Conservation (phyloP, 2,113 vertebrate species). For the Oreamnos americanus region DNA sequence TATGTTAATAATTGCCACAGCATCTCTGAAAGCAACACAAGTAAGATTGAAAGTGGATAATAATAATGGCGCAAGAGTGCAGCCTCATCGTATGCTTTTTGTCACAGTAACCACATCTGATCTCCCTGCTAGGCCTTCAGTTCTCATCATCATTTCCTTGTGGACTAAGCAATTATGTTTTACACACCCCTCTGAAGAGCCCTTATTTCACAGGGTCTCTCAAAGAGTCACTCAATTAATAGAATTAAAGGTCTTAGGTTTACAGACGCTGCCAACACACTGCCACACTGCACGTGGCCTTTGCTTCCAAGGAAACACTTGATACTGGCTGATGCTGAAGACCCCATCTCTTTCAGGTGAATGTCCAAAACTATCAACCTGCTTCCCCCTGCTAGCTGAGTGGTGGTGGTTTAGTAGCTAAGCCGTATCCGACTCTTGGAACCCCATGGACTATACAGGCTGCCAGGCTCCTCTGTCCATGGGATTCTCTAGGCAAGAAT, state of each 20-base stretch:
- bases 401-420: not conserved
- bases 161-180: not conserved
- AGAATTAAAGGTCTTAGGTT: not conserved
- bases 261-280: not conserved
- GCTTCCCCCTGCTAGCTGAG: not conserved
- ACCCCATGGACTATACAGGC: not conserved
- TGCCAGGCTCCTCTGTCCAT: not conserved
- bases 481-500: not conserved
- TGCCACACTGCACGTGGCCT: not conserved
- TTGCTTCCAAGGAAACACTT: not conserved
- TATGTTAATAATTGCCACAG: not conserved
- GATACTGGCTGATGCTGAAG: not conserved
- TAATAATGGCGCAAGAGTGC: not conserved
- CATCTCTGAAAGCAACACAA: not conserved
- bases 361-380: not conserved
- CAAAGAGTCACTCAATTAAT: not conserved
- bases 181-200: constrained; percentile 10
- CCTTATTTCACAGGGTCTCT: not conserved
- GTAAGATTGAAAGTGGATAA: not conserved
- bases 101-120: not conserved
- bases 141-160: not conserved
- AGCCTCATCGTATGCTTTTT: not conserved
- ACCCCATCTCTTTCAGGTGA: not conserved
- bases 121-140: not conserved
- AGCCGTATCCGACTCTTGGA: not conserved